These are phyloP conservation scores for Agelastica alni DNA, from an alignment of 2,888 invertebrate species.

Conservation along the genomic window DNA sequence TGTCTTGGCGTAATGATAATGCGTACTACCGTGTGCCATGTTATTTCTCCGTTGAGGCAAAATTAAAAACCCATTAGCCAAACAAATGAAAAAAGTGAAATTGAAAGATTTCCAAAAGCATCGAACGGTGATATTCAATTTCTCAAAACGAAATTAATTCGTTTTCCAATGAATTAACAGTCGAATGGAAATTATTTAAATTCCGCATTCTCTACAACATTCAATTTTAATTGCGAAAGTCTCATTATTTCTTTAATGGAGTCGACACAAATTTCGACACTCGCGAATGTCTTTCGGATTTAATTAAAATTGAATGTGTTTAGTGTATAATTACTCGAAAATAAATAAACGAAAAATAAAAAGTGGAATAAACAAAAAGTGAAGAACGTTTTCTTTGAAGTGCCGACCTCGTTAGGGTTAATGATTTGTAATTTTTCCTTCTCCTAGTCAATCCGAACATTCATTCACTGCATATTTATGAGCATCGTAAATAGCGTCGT, in stretches of 20 bases:
- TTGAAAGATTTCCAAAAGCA: slow-evolving; percentile 15
- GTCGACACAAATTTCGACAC: slow-evolving; percentile 47
- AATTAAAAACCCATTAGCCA: slow-evolving; percentile 16
- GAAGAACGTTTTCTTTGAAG: slow-evolving; percentile 26
- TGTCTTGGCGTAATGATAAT: too few species aligned
- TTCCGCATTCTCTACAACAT: slow-evolving; percentile 38
- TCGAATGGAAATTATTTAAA: slow-evolving; percentile 46
- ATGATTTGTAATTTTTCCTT: slow-evolving; percentile 21
- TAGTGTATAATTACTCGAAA: slow-evolving; percentile 42
- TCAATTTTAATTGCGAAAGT: slow-evolving; percentile 49
- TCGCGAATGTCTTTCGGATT: slow-evolving; percentile 43
- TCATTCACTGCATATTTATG: too few species aligned
- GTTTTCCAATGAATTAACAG: slow-evolving; percentile 40
- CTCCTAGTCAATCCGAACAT: too few species aligned
- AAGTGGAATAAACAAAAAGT: too few species aligned
- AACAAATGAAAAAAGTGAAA: slow-evolving; percentile 6
- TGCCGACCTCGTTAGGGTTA: slow-evolving; percentile 17
- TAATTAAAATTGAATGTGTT: slow-evolving; percentile 46
- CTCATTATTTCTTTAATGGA: slow-evolving; percentile 50
- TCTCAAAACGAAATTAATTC: slow-evolving; percentile 37
- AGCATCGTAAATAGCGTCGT: too few species aligned
- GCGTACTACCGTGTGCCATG: too few species aligned
- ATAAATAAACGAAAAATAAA: slow-evolving; percentile 31
- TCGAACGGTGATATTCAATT: slow-evolving; percentile 22
- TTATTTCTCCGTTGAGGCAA: too few species aligned